A percentile compares a stretch with the other conserved stretches of the same genome.
phyloP scores from a whole-genome alignment of 2,888 invertebrate genomes.

The Apotomis betuletana region DNA sequence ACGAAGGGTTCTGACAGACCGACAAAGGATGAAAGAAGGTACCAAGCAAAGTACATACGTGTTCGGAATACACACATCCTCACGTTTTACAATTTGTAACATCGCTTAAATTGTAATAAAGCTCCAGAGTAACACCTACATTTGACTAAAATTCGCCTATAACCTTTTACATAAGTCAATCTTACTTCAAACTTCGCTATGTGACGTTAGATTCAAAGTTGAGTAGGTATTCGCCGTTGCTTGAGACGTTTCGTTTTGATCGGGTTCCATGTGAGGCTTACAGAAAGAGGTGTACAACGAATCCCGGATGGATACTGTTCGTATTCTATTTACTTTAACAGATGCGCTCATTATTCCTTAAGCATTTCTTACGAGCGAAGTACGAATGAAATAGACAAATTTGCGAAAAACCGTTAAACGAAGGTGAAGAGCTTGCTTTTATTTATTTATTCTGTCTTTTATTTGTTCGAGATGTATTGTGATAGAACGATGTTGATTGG shows the following conservation, averaged over 20 bases:
- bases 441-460: conserved; percentile 9
- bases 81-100: conserved; percentile 80
- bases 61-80: conserved; percentile 72
- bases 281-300: conserved; percentile 75
- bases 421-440: conserved; percentile 15
- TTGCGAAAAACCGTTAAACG: conserved; percentile 22
- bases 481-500: too few species aligned
- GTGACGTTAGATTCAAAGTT: conserved; percentile 27
- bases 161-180: conserved; percentile 46
- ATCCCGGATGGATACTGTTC: conserved; percentile 76
- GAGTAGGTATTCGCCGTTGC: not conserved
- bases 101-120: conserved; percentile 81
- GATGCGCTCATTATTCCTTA: conserved; percentile 73
- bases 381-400: conserved; percentile 45
- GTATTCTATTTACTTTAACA: conserved; percentile 79
- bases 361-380: conserved; percentile 61
- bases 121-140: conserved; percentile 73
- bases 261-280: conserved; percentile 63
- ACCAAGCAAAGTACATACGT: conserved; percentile 73
- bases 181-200: conserved; percentile 45
- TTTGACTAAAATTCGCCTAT: conserved; percentile 50
- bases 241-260: conserved; percentile 49
- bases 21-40: conserved; percentile 65
- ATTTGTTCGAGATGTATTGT: not conserved
- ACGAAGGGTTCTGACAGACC: conserved; percentile 37